Evolutionary conservation across 2,797 vertebrate genomes (phyloP), one percentile per base, ranked within the genome.

Genomic region (Thalassophryne amazonica): DNA sequence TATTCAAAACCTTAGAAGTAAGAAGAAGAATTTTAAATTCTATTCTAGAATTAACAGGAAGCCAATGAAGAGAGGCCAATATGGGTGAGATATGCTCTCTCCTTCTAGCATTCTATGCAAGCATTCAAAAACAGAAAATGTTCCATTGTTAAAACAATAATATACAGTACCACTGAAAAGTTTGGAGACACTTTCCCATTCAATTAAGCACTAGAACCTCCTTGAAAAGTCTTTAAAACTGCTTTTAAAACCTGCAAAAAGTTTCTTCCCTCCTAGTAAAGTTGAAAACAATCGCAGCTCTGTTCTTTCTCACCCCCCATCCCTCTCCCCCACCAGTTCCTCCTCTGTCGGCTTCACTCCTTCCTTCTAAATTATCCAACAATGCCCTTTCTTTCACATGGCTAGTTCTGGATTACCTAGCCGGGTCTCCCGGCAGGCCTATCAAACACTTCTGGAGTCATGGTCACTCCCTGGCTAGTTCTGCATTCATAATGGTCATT

Each of bases 401-500:
- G 43, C 50, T 62, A 36, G 50, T 14, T 58, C 53, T 51, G 72
- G 75, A 86, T 83, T 73, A 76, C 66, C 60, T 53, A 80, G 62
- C 72, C 67, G 58, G 34, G 50, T 64, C 64, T 77, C 71, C 65
- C 78, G 57, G 27, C 65, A 39, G 67, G 52, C 65, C 68, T 61
- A 73, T 84, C 79, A 80, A 80, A 77, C 66, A 60, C 63, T 47
- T 54, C 57, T 45, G 12, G 57, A 77, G 71, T 77, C 75, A 78
- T 67, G 74, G 68, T 67, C 58, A 48, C 51, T 51, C 76, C 66
- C 56, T 27, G 62, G 65, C 71, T 58, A 56, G 60, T 62, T 63
- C 62, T 64, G 59, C 78, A 83, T 87, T 88, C 80, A 86, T 78
- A 80, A 87, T 81, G 68, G 62, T 67, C 75, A 86, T 88, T 90